Conservation (phyloP, 1,140 invertebrate genomes). For the Cydia fagiglandana region DNA sequence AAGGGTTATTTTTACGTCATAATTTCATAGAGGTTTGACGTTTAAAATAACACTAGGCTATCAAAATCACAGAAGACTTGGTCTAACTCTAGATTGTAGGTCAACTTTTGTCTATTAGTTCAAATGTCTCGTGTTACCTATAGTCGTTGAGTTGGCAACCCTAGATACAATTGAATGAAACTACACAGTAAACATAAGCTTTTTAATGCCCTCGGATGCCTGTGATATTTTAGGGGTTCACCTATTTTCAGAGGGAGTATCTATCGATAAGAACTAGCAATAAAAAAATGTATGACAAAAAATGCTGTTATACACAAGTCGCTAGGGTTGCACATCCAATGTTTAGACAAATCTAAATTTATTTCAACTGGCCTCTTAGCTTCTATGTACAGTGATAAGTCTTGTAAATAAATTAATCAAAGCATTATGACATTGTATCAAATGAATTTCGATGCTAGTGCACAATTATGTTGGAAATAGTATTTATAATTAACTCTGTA, state of each 20-base stretch:
- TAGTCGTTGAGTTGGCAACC: not conserved
- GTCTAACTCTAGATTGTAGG: not conserved
- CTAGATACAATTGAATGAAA: not conserved
- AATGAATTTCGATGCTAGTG: constrained; percentile 53
- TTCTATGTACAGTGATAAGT: constrained; percentile 19
- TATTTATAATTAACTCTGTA: constrained; percentile 63
- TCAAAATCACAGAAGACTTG: no score
- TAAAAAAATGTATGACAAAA: no score
- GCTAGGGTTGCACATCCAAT: not conserved
- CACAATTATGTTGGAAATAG: constrained; percentile 64
- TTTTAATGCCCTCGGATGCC: not conserved
- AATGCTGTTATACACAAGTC: no score
- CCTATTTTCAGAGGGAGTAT: no score
- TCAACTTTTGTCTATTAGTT: not conserved
- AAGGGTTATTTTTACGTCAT: no score
- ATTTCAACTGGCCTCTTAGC: constrained; percentile 21
- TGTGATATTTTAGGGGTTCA: no score
- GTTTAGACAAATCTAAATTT: not conserved
- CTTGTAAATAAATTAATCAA: constrained; percentile 24
- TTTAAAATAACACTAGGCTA: no score
- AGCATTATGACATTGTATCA: constrained; percentile 35
- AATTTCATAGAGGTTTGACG: no score
- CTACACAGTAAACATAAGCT: not conserved
- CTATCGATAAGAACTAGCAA: no score
- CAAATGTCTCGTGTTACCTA: not conserved